phyloP scores from a whole-genome alignment of 2,888 invertebrate species.

The Uloborus plumipes region DNA sequence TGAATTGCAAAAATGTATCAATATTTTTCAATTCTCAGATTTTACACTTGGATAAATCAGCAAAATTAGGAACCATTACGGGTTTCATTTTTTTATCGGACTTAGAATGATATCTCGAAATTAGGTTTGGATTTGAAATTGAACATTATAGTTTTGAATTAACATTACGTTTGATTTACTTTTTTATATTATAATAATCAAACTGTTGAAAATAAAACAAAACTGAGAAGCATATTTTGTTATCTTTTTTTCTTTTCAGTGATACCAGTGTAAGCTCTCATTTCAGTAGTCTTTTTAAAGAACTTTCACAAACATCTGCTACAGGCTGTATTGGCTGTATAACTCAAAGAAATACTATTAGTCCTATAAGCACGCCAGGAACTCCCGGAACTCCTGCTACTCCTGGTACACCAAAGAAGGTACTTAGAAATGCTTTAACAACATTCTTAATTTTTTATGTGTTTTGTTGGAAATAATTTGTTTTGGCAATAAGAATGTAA shows the following conservation, averaged over 20 bases:
- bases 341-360: slow-evolving; percentile 63
- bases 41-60: no score
- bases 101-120: no score
- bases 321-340: slow-evolving; percentile 65
- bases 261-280: slow-evolving; percentile 64
- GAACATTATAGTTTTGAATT: no score
- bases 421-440: slow-evolving; percentile 5
- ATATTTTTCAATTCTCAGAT: no score
- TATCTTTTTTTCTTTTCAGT: slow-evolving; percentile 32
- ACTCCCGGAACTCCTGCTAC: slow-evolving; percentile 65
- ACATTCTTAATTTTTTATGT: not conserved
- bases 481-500: not conserved
- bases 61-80: no score
- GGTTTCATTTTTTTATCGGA: no score
- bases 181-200: no score
- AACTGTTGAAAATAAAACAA: no score
- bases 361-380: slow-evolving; percentile 64
- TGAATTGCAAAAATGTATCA: no score
- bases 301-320: slow-evolving; percentile 74
- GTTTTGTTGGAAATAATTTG: not conserved
- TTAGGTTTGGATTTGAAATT: no score
- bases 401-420: slow-evolving; percentile 68
- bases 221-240: not conserved
- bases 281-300: slow-evolving; percentile 68
- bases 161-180: no score